Conservation (phyloP, 2,113 vertebrate species). For the Oreochromis niloticus region DNA sequence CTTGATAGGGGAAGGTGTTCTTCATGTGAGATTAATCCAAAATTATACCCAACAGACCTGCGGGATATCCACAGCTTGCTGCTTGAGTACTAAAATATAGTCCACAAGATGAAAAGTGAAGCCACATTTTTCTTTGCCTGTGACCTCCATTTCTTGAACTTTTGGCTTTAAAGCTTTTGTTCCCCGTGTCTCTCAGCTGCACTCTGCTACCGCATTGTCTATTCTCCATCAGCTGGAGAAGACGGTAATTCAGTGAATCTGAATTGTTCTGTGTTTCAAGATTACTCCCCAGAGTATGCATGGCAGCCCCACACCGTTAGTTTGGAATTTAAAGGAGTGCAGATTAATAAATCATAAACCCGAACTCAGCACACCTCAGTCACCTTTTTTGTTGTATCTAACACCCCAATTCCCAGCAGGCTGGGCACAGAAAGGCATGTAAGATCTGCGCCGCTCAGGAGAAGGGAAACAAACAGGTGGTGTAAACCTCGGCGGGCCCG, state of each 20-base stretch:
- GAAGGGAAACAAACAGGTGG: slow-evolving; percentile 75
- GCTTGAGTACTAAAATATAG: slow-evolving; percentile 22
- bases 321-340: slow-evolving; percentile 64
- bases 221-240: slow-evolving; percentile 42
- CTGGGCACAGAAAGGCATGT: slow-evolving; percentile 54
- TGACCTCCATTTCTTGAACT: slow-evolving; percentile 51
- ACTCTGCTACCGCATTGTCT: slow-evolving; percentile 30
- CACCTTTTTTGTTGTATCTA: slow-evolving; percentile 79
- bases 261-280: slow-evolving; percentile 69
- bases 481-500: slow-evolving; percentile 68
- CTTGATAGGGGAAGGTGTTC: not conserved
- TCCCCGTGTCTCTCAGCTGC: slow-evolving; percentile 31
- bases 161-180: slow-evolving; percentile 25
- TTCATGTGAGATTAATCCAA: not conserved
- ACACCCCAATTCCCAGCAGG: slow-evolving; percentile 64
- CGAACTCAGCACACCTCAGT: slow-evolving; percentile 74
- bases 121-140: not conserved
- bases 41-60: not conserved
- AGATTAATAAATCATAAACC: slow-evolving; percentile 87
- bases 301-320: slow-evolving; percentile 55
- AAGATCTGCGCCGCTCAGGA: slow-evolving; percentile 57
- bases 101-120: slow-evolving; percentile 17
- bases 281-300: slow-evolving; percentile 68
- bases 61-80: not conserved
- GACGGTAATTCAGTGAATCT: slow-evolving; percentile 53